Conservation (phyloP, 2,113 vertebrate genomes). For the Erpornis zantholeuca region DNA sequence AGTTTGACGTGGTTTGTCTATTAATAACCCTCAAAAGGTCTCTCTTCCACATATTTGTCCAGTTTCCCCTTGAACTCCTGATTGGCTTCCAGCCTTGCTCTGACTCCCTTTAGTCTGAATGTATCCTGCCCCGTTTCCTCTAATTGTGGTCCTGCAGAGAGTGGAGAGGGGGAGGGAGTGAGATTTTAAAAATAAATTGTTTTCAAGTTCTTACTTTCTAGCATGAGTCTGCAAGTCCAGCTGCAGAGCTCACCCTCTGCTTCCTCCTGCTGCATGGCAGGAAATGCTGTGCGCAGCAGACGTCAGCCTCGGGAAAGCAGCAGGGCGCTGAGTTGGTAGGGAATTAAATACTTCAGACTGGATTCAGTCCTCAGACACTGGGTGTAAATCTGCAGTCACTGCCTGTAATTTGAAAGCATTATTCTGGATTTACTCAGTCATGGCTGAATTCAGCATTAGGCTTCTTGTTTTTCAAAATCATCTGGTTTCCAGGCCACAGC, state of each 20-base stretch:
- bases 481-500: slow-evolving; percentile 3
- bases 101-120: not conserved
- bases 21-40: not conserved
- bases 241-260: slow-evolving; percentile 5
- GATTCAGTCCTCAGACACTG: not conserved
- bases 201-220: not conserved
- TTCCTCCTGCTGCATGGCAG: not conserved
- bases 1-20: not conserved
- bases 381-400: not conserved
- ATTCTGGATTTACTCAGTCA: not conserved
- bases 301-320: slow-evolving; percentile 8
- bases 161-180: not conserved
- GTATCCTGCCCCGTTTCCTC: slow-evolving; percentile 4
- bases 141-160: not conserved
- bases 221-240: not conserved
- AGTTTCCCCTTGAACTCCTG: not conserved
- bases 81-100: not conserved
- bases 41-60: not conserved
- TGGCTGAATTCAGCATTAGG: not conserved
- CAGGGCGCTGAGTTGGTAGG: not conserved
- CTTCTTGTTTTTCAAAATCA: not conserved
- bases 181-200: not conserved
- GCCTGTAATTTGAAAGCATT: not conserved
- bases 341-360: not conserved
- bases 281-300: not conserved